Conservation (phyloP, 1,140 invertebrate species). For the silkworm (Bombyx mori) region DNA sequence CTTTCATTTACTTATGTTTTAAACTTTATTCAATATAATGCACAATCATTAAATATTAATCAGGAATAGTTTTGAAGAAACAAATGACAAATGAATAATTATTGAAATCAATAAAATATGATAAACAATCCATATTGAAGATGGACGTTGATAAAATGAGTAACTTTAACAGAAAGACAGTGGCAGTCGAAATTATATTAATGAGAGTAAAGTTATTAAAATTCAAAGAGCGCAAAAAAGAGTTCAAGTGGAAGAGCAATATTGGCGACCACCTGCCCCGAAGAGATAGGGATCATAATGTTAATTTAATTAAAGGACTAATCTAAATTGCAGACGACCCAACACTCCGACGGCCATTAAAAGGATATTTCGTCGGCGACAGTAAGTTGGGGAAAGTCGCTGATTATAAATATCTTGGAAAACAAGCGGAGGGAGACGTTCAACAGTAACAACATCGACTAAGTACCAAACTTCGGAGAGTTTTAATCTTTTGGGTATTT, state of each 20-base stretch:
- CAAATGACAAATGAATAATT: no score
- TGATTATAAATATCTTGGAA: constrained; percentile 56
- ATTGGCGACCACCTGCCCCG: constrained; percentile 58
- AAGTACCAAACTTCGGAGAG: constrained; percentile 31
- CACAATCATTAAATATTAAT: no score
- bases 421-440: constrained; percentile 33
- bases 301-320: constrained; percentile 72
- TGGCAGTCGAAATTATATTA: no score
- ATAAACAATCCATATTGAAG: no score
- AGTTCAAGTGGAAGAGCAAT: constrained; percentile 43
- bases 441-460: constrained; percentile 33
- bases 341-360: constrained; percentile 61
- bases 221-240: constrained; percentile 33
- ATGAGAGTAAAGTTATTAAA: constrained; percentile 11
- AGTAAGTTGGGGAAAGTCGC: constrained; percentile 50
- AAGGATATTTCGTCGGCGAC: constrained; percentile 61
- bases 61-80: no score
- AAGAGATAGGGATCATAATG: constrained; percentile 67
- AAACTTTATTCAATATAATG: no score
- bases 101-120: no score
- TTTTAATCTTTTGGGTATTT: constrained; percentile 17
- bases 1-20: no score
- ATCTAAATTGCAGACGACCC: constrained; percentile 70
- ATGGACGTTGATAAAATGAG: no score
- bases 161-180: no score